These are phyloP conservation scores for Uria aalge DNA, from an alignment of 2,113 vertebrate species.

Conservation along the genomic window DNA sequence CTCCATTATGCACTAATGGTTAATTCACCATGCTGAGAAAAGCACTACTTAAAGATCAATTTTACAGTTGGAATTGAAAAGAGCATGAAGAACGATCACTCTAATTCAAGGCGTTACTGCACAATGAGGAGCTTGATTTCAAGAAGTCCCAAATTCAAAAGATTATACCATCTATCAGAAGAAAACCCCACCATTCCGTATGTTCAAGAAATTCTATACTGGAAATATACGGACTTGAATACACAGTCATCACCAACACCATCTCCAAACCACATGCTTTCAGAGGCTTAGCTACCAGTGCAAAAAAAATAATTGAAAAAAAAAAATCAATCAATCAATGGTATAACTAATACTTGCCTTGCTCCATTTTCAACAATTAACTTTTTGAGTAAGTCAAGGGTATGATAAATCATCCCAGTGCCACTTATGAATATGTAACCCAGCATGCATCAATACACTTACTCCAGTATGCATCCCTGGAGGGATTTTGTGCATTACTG, in stretches of 20 bases:
- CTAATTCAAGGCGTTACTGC: not conserved
- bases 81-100: not conserved
- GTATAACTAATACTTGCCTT: not conserved
- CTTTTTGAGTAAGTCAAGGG: not conserved
- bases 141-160: not conserved
- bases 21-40: not conserved
- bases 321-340: not conserved
- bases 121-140: not conserved
- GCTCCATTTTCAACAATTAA: not conserved
- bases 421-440: not conserved
- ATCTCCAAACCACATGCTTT: not conserved
- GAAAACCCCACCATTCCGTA: rapidly evolving
- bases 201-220: rapidly evolving
- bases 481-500: not conserved
- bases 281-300: not conserved
- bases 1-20: not conserved
- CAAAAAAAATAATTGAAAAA: too few species aligned
- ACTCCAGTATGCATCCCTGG: not conserved
- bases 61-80: not conserved
- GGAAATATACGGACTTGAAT: rapidly evolving
- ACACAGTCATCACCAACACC: not conserved
- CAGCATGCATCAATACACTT: not conserved
- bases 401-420: not conserved
- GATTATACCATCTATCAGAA: not conserved
- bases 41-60: not conserved